A percentile compares a stretch with the other conserved stretches of the same genome.
phyloP scores from a whole-genome alignment of 37 sponge, comb jelly and placozoan species.

The Diacarnus erythraeanus region DNA sequence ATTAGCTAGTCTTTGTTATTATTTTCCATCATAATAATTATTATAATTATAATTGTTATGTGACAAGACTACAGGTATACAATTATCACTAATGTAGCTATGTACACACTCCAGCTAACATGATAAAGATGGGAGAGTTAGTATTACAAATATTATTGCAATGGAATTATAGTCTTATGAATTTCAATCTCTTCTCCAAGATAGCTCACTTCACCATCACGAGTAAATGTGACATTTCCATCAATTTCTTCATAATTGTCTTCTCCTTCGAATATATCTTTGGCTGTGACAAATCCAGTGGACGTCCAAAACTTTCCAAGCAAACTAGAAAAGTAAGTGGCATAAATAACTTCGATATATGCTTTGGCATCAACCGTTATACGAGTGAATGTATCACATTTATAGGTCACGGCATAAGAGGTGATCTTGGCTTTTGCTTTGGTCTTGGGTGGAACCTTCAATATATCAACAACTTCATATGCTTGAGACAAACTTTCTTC shows the following conservation, averaged over 20 bases:
- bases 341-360: no score
- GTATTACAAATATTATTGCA: background rate
- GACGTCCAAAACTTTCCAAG: background rate
- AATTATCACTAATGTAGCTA: no score
- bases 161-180: background rate
- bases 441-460: background rate
- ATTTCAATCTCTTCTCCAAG: background rate
- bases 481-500: background rate
- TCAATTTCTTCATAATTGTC: background rate
- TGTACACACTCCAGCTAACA: no score
- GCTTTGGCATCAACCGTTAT: background rate
- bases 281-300: background rate
- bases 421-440: background rate
- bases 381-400: background rate
- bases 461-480: background rate
- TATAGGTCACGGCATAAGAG: background rate
- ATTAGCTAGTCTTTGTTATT: no score
- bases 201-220: background rate
- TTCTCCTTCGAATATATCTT: background rate
- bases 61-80: no score
- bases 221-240: background rate
- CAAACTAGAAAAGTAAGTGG: background rate
- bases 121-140: background rate
- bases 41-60: no score
- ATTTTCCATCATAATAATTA: no score